Evolutionary conservation across 1,140 invertebrate genomes (phyloP), one percentile per base, ranked within the genome.

Genomic region (Tetranychus urticae): DNA sequence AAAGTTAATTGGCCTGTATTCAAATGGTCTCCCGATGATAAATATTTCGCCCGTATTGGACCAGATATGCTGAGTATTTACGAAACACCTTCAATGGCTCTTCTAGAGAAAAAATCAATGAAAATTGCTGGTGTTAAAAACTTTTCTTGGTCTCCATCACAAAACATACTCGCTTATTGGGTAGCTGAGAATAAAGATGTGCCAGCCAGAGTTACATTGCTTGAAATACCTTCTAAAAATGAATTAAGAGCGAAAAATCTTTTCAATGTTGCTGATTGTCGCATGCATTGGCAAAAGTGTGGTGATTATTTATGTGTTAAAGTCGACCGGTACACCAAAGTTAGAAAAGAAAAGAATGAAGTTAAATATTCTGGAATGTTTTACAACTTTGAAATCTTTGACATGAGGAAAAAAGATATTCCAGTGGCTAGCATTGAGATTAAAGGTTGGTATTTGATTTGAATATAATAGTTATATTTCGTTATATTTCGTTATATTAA

Each of bases 361-460:
- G 70, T 70, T 63, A 97, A 97, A 75, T 97, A 97, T 71, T 86
- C 86, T 64, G 83, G 93, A 66, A 88, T 96, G 80, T 93, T 92
- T 67, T 96, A 90, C 74, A 97, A 98, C 71, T 94, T 99, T 75
- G 94, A 99, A 76, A 88, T 99, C 64, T 98, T 98, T 77, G 88
- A 94, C 68, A 91, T 97, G 82, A 77, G 88, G 60, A 91, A 97
- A 69, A 98, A 98, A 71, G 85, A 96, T 71, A 88, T 98, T 65
- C 93, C 96, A 0, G 91, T 98, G 0, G 94, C 98, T 70, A 93
- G 88, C 60, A 83, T 96, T 7, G 92, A 97, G 76, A 87, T 91
- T 61, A 78, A 77, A 72, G 76, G 74, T 73, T 70, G 67, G 37
- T 55, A 52, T 52, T n/a, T n/a, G 13, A 52, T n/a, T 52, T 52